Evolutionary conservation across 2,888 invertebrate genomes (phyloP), one percentile per base, ranked within the genome.

Genomic region (Amphipyra berbera): DNA sequence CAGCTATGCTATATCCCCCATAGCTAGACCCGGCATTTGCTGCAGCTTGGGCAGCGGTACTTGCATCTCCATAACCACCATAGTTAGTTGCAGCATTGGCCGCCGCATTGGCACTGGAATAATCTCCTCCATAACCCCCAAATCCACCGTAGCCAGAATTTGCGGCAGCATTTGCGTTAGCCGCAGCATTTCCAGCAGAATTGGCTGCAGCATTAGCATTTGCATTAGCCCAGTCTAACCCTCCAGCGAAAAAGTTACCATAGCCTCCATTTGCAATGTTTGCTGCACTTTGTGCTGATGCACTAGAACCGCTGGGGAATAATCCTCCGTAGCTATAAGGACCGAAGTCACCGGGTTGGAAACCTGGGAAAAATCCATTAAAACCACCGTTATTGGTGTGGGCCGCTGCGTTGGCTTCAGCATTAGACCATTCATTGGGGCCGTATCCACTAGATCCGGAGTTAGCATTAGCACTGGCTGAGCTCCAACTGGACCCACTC

Each of bases 321-420:
- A 54, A 15, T 37, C 40, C 12, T 8, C 52, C 53, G 7, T 47
- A 58, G 21, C 41, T 35, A 9, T 61, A 40, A 30, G 72, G 62
- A 38, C 62, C 62, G 12, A 35, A 67, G 13, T 67, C 40, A 14
- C 49, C 54, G n/a, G 44, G 35, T 0, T 14, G 9, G 8, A 21
- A 30, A 14, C 45, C 8, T 6, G 55, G 46, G 45, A 38, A 46
- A 12, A 7, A 55, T 9, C 50, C 50, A 14, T 35, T 15, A 6
- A 33, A 67, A 7, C 53, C 58, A 14, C 56, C 53, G 6, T 5
- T 14, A 35, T 47, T 45, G 7, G 64, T 9, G 7, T 53, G 52
- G 13, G 52, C 52, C 1, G 38, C 54, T 30, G 73, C 59, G 9
- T 54, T 68, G n/a, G 72, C 56, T 15, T 65, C 71, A 6, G 63